A percentile compares a stretch with the other conserved stretches of the same genome.
These are phyloP conservation scores for Dasyurus viverrinus DNA, from an alignment of 2,113 vertebrate genomes.

Conservation along the genomic window DNA sequence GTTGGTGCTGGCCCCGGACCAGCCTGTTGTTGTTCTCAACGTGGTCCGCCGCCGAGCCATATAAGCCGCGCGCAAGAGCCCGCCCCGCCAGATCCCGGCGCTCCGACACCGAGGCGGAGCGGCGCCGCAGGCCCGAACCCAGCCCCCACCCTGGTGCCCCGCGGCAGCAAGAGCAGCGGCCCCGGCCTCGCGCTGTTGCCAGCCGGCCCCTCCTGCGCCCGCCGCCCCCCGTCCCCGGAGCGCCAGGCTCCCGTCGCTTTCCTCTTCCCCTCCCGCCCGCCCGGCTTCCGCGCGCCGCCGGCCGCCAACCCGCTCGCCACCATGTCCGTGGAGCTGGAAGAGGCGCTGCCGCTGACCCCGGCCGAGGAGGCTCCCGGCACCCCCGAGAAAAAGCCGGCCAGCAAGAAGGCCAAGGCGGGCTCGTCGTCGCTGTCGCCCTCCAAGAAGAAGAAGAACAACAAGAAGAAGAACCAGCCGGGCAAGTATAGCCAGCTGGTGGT, in stretches of 20 bases:
- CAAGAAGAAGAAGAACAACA: slow-evolving; percentile 85
- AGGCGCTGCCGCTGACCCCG: slow-evolving; percentile 81
- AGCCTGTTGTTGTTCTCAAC: slow-evolving; percentile 91
- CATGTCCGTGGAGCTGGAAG: slow-evolving; percentile 84
- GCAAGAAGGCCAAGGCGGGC: slow-evolving; percentile 76
- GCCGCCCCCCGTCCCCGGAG: slow-evolving; percentile 52
- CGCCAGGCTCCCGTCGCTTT: slow-evolving; percentile 47
- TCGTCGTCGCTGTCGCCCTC: slow-evolving; percentile 66
- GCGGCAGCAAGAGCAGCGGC: slow-evolving; percentile 34
- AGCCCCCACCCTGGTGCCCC: slow-evolving; percentile 33
- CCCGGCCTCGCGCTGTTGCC: slow-evolving; percentile 71
- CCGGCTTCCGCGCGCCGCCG: slow-evolving; percentile 67
- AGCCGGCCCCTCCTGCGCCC: slow-evolving; percentile 2
- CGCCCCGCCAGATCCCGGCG: slow-evolving; percentile 58
- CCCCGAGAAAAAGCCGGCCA: slow-evolving; percentile 74
- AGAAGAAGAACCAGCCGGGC: slow-evolving; percentile 91
- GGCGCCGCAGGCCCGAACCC: not conserved
- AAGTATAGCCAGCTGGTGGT: slow-evolving; percentile 91
- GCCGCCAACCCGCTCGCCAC: slow-evolving; percentile 70
- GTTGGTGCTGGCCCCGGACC: slow-evolving; percentile 75
- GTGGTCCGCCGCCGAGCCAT: slow-evolving; percentile 85
- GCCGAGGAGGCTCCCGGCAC: slow-evolving; percentile 77
- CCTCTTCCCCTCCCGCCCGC: slow-evolving; percentile 53
- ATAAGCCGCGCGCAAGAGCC: slow-evolving; percentile 74
- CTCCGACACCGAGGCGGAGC: not conserved